Percentiles rank a stretch among this genome's conserved stretches.
Evolutionary conservation across 1,140 invertebrate genomes (phyloP).

Genomic region (Papilio glaucus): DNA sequence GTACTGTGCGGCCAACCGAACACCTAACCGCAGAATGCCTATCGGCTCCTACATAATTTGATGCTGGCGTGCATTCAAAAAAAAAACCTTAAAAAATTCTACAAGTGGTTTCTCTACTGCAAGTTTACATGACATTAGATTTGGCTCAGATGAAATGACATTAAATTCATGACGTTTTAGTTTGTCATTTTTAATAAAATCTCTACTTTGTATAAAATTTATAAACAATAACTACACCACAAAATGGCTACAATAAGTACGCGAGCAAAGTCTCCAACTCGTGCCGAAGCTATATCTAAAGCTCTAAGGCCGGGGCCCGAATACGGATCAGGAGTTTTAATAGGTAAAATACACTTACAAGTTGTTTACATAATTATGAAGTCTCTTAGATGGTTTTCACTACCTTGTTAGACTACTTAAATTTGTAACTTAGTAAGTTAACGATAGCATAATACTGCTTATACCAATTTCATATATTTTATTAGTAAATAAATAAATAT

Average conservation of each 20-base stretch:
- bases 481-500: no score
- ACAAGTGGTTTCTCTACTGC: neutral
- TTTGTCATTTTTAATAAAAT: neutral
- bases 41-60: no score
- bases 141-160: no score
- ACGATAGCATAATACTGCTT: no score
- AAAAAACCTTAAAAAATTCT: neutral
- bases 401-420: no score
- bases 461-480: no score
- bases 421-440: no score
- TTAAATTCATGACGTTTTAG: neutral
- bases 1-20: no score
- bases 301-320: conserved; percentile 56
- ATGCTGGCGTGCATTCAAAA: neutral
- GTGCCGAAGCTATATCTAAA: conserved; percentile 64
- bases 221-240: neutral
- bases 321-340: conserved; percentile 61
- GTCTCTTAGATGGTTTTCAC: no score
- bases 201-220: conserved; percentile 3
- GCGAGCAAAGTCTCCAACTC: conserved; percentile 66
- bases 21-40: no score
- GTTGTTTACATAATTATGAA: no score
- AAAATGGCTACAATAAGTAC: conserved; percentile 57
- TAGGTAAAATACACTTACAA: conserved; percentile 50
- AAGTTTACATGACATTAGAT: neutral